Base-by-base conservation (phyloP, 1,140 invertebrate genomes). In the Radopholus similis region DNA sequence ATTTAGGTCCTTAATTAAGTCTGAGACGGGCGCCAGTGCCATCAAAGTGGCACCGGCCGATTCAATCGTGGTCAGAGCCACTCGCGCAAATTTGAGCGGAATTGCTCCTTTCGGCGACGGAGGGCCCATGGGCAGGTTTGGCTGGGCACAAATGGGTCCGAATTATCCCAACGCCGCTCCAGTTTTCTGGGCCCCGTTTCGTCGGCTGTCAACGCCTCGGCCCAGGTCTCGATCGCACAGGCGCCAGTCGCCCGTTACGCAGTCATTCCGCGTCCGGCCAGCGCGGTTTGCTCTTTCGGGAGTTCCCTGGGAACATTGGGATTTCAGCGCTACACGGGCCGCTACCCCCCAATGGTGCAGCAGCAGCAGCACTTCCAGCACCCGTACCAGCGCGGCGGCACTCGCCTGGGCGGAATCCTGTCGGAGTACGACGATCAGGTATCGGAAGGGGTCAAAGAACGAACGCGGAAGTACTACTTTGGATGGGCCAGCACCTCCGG, bases 41-140 rank as follows among this genome's bases (percentile, higher is more conserved):
- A 38, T 30, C 8, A 60, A 21, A 18, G 3, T 21, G 13, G 15
- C 21, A 32, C 21, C 40, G 32, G 18, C 59, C 18, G 59, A 62
- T 11, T 49, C 59, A 3, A 62, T 62, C 30, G 9, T 62, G 40
- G 40, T 62, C 34, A 21, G 21, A 4, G 59, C 59, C 23, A 62
- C 59, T 28, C 59, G 59, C n/a, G 40, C 59, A 26, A 62, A 62
- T 62, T 34, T 62, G 18, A 62, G 59, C 21, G 59, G 59, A 32
- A 28, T 62, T 26, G 59, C 59, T 3, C 23, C 59, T 30, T 42
- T 18, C 18, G 59, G 40, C 11, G 59, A 62, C 49, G 21, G 54
- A 28, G 64, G 64, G 30, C 64, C 64, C 28, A 32, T 66, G 64
- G 56, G 64, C 18, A 66, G 64, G n/a, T n/a, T n/a, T n/a, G n/a